phyloP scores from a whole-genome alignment of 2,113 vertebrate genomes.

The Peucedramus taeniatus region DNA sequence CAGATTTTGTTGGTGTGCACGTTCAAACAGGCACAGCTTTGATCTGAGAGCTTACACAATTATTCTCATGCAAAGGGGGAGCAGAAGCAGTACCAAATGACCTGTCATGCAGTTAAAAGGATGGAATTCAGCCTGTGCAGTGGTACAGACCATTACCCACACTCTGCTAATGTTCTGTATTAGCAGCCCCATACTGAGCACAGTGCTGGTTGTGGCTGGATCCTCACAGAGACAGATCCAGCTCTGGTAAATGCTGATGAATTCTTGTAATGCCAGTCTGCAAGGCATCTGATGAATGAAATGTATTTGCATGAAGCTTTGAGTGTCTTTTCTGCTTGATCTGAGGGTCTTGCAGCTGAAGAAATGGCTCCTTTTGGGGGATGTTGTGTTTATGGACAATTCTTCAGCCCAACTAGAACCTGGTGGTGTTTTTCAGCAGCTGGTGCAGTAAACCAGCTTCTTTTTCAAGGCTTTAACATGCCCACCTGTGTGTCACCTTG shows the following conservation, averaged over 20 bases:
- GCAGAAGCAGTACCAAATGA: background rate
- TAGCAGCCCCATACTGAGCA: background rate
- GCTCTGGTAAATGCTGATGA: background rate
- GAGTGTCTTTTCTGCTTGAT: background rate
- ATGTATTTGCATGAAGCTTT: background rate
- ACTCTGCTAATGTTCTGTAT: background rate
- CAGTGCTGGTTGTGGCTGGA: background rate
- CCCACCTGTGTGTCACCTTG: background rate
- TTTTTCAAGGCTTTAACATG: background rate
- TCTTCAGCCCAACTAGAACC: background rate
- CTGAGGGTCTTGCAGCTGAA: background rate
- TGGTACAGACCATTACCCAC: slow-evolving; percentile 7
- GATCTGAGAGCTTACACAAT: background rate
- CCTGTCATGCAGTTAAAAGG: background rate
- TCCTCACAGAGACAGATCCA: background rate
- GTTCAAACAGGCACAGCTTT: background rate
- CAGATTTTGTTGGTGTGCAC: background rate
- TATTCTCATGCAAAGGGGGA: background rate
- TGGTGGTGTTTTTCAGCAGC: background rate
- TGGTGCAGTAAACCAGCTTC: background rate
- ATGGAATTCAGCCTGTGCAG: background rate
- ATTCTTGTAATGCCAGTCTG: background rate
- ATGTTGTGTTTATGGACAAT: background rate
- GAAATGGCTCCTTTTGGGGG: background rate
- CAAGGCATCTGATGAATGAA: background rate